Evolutionary conservation across 2,888 invertebrate species (phyloP), one percentile per base, ranked within the genome.

Genomic region (Pristionchus exspectatus): DNA sequence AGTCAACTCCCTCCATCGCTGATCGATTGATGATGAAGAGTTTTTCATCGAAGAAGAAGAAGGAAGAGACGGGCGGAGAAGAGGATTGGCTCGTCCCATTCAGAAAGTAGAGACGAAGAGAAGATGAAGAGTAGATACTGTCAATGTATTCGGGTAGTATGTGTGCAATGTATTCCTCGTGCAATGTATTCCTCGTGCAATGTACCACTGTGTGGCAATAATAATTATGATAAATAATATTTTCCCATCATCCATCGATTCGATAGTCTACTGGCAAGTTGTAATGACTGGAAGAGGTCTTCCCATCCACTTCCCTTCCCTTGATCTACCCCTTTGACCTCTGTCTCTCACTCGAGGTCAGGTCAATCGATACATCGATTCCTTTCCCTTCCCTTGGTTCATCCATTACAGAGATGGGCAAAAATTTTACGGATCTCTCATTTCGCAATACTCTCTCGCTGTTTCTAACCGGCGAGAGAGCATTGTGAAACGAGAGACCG

Each of bases 41-140:
- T 81, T n/a, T 85, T 7, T 50, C 59, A 24, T 33, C 38, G 0
- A 85, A 85, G 84, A 85, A 59, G 56, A 59, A 33, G 24, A 50
- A 33, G 21, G 84, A 59, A 33, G 50, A 85, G 16, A 54, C n/a
- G 27, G 56, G 56, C 21, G 59, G 50, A 21, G 84, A 85, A 24
- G 84, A 85, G 84, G 84, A 85, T 59, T 85, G 84, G 84, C 84
- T 85, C 1, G 59, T 85, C 0, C 38, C 84, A 27, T 85, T 85
- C n/a, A 27, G 50, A 12, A 59, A 85, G 30, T 85, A 59, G 27
- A 63, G 63, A 63, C 9, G 24, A 59, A 59, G 59, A n/a, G 77
- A 77, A 2, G 16, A 72, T 30, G 30, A 33, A 30, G 14, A 72
- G 72, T 72, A 33, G 33, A 38, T 21, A 74, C 74, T 74, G 74